These are phyloP conservation scores for Hoplostethus mediterraneus DNA, from an alignment of 2,797 vertebrate genomes.

Conservation along the genomic window DNA sequence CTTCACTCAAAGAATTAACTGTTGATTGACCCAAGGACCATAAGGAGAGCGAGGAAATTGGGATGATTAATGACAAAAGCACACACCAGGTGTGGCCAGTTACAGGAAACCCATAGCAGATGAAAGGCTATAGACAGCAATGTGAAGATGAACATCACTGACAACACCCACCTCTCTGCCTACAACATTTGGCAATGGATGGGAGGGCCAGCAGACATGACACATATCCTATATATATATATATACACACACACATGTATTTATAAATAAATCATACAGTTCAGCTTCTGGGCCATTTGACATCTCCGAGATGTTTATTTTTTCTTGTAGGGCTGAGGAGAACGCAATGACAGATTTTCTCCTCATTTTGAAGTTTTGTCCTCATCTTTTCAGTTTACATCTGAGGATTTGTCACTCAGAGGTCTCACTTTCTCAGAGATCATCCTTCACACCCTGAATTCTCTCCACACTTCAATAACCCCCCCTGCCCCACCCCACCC, in stretches of 20 bases:
- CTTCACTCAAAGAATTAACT: background rate
- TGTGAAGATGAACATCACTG: slow-evolving; percentile 3
- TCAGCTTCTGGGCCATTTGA: too few species aligned
- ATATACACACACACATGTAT: too few species aligned
- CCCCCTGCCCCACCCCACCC: background rate
- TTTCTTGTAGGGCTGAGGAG: too few species aligned
- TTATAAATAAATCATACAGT: too few species aligned
- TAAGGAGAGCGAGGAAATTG: slow-evolving; percentile 26
- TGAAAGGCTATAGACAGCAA: slow-evolving; percentile 54
- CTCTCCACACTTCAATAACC: background rate
- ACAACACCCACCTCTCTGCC: slow-evolving; percentile 8
- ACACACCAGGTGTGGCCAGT: background rate
- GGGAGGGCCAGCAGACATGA: too few species aligned
- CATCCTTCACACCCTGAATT: slow-evolving; percentile 35
- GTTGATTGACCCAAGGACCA: background rate
- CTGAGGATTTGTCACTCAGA: slow-evolving; percentile 30
- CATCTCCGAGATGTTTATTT: background rate
- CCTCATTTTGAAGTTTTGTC: background rate
- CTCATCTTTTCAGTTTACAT: background rate
- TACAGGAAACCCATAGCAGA: slow-evolving; percentile 56
- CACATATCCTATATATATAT: too few species aligned
- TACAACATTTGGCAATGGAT: too few species aligned
- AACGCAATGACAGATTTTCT: too few species aligned
- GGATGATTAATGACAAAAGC: slow-evolving; percentile 50
- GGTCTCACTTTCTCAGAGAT: background rate